phyloP scores from a whole-genome alignment of 1,140 invertebrate species.

The Panagrolaimus sp. region DNA sequence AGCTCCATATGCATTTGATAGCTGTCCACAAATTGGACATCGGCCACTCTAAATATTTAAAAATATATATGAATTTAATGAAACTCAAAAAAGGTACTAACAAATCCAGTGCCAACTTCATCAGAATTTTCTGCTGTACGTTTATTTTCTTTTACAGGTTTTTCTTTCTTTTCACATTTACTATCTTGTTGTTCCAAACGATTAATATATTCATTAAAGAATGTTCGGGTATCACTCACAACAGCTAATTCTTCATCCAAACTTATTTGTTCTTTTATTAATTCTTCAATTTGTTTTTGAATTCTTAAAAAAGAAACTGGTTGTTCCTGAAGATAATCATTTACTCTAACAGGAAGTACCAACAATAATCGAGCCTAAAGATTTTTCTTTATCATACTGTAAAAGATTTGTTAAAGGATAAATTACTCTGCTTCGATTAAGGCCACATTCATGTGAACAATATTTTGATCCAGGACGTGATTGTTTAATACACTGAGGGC shows the following conservation, averaged over 20 bases:
- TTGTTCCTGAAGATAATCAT: background rate
- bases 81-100: background rate
- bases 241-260: background rate
- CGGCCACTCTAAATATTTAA: background rate
- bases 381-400: background rate
- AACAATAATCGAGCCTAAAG: background rate
- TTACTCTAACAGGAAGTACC: background rate
- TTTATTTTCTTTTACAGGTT: background rate
- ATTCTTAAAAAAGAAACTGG: background rate
- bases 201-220: background rate
- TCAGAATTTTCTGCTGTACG: background rate
- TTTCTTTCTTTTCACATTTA: background rate
- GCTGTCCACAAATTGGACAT: background rate
- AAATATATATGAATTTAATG: background rate
- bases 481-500: background rate
- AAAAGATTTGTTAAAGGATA: background rate
- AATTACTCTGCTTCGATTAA: background rate
- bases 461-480: constrained; percentile 1
- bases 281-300: background rate
- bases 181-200: background rate
- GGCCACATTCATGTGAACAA: background rate
- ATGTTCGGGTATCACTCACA: background rate
- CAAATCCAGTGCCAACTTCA: background rate
- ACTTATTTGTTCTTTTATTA: background rate
- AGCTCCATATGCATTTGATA: background rate